phyloP scores from a whole-genome alignment of 2,888 invertebrate species.

The Eueremaeus valkanovi region DNA sequence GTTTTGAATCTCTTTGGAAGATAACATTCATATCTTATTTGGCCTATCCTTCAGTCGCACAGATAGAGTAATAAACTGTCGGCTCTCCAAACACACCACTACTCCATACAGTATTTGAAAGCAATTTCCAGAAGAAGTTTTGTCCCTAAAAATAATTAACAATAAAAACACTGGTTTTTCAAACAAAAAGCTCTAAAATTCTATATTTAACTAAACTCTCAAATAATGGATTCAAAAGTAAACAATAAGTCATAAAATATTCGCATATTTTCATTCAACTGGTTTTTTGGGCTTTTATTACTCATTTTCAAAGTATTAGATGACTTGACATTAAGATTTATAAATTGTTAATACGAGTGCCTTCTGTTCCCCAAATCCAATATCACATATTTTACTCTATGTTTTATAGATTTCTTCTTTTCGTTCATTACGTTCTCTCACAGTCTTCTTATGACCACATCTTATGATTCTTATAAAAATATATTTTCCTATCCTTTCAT shows the following conservation, averaged over 20 bases:
- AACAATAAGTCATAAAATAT: background rate
- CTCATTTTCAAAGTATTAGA: conserved; percentile 7
- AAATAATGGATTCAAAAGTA: background rate
- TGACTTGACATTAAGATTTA: conserved; percentile 17
- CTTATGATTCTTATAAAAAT: background rate
- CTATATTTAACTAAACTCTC: background rate
- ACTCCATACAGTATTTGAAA: background rate
- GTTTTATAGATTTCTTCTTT: background rate
- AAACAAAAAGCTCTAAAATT: background rate
- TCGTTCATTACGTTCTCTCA: background rate
- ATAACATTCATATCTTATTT: conserved; percentile 15
- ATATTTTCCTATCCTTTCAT: background rate
- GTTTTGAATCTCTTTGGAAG: background rate
- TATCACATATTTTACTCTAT: background rate
- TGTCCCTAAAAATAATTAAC: conserved; percentile 6
- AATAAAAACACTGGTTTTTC: background rate
- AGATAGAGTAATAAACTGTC: conserved; percentile 1
- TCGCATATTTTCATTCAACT: background rate
- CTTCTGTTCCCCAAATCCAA: background rate
- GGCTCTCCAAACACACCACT: background rate
- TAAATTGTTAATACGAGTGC: background rate
- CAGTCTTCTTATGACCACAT: background rate
- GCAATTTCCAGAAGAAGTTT: background rate
- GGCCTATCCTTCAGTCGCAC: background rate
- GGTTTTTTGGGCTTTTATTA: background rate